A percentile compares a stretch with the other conserved stretches of the same genome.
phyloP scores from a whole-genome alignment of 2,113 vertebrate species.

The Collichthys lucidus region DNA sequence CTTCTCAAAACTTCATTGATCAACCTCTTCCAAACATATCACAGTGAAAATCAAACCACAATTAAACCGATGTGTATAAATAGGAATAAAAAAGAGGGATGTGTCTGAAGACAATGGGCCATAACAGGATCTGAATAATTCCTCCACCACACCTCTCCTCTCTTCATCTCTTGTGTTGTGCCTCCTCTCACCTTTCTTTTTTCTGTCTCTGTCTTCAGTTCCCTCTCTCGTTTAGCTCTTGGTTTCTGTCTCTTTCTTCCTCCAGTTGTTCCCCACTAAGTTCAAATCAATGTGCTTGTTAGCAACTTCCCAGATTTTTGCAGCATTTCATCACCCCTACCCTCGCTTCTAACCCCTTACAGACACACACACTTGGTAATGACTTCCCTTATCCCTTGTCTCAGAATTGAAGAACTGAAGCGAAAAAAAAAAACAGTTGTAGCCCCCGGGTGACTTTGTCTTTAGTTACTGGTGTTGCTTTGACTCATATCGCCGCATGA shows the following conservation, averaged over 20 bases:
- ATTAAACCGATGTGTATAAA: too few relatives aligned
- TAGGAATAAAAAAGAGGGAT: too few relatives aligned
- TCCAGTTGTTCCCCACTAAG: constrained; percentile 43
- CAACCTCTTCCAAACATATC: too few relatives aligned
- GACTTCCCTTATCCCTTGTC: constrained; percentile 41
- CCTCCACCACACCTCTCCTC: too few relatives aligned
- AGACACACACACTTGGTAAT: constrained; percentile 53
- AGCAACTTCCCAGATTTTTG: constrained; percentile 59
- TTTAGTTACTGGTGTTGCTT: constrained; percentile 37
- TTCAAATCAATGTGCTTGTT: constrained; percentile 71
- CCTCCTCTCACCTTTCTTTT: constrained; percentile 2
- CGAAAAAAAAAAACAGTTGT: neutral
- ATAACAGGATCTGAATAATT: neutral
- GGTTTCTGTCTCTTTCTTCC: constrained; percentile 12
- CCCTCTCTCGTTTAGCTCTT: neutral
- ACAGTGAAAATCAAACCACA: too few relatives aligned
- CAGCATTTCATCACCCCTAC: constrained; percentile 61
- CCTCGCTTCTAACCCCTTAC: constrained; percentile 18
- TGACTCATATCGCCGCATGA: constrained; percentile 29
- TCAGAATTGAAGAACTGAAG: constrained; percentile 22
- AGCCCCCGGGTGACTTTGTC: constrained; percentile 27
- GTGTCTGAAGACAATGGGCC: too few relatives aligned
- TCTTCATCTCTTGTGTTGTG: neutral
- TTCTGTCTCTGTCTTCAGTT: neutral
- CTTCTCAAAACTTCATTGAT: too few relatives aligned